phyloP scores from a whole-genome alignment of 2,113 vertebrate genomes.

The Conger conger region DNA sequence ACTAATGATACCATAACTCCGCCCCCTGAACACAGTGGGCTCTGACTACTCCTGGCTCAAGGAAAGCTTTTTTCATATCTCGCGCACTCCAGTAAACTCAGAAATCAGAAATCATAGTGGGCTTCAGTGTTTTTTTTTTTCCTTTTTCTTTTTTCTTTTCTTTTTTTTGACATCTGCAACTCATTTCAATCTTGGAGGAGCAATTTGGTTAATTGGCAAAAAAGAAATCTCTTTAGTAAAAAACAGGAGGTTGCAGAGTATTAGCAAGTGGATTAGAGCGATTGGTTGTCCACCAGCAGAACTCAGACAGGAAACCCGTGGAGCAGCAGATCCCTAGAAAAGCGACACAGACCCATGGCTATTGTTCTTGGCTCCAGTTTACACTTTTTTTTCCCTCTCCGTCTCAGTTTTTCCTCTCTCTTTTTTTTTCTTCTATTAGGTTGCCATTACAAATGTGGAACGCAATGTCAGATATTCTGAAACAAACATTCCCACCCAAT shows the following conservation, averaged over 20 bases:
- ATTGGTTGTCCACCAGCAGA: background rate
- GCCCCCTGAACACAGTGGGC: background rate
- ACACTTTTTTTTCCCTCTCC: background rate
- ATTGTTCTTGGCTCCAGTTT: conserved; percentile 22
- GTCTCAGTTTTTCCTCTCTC: background rate
- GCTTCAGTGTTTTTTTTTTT: background rate
- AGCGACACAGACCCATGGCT: background rate
- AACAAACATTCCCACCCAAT: conserved; percentile 32
- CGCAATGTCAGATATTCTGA: conserved; percentile 24
- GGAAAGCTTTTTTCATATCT: background rate
- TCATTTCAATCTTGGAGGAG: conserved; percentile 23
- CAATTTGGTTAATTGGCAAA: conserved; percentile 22
- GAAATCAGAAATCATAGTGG: background rate
- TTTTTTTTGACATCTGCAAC: conserved; percentile 19
- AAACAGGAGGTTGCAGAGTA: conserved; percentile 4
- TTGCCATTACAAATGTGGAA: conserved; percentile 19
- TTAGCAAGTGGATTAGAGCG: background rate
- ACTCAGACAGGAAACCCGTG: background rate
- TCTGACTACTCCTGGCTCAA: background rate
- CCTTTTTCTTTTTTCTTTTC: background rate
- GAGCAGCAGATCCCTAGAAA: background rate
- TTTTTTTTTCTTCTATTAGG: background rate
- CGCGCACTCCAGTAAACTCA: background rate
- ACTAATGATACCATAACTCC: background rate
- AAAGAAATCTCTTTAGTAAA: conserved; percentile 1